Percentiles rank a stretch among this genome's conserved stretches.
Conservation (phyloP, 2,888 invertebrate species). For the Timema podura region DNA sequence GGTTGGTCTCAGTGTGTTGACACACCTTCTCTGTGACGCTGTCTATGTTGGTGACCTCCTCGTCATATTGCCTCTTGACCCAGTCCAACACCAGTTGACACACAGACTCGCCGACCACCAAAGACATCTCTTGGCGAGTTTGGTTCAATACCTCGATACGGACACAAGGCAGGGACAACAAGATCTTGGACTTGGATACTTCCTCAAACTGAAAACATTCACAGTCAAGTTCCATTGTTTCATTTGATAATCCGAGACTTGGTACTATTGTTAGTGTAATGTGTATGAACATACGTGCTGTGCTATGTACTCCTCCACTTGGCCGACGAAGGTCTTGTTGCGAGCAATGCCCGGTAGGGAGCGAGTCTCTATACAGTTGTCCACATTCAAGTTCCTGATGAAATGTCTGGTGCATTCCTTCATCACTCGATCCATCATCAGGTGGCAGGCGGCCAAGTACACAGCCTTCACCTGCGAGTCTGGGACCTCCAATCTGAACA, state of each 20-base stretch:
- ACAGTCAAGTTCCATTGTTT: background rate
- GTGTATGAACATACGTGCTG: conserved; percentile 50
- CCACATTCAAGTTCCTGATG: conserved; percentile 59
- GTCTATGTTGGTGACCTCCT: conserved; percentile 42
- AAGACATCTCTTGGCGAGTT: conserved; percentile 61
- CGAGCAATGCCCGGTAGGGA: conserved; percentile 56
- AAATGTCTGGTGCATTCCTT: conserved; percentile 67
- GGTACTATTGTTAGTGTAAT: no score
- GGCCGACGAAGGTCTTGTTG: conserved; percentile 53
- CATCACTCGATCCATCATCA: conserved; percentile 72
- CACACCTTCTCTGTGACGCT: conserved; percentile 54
- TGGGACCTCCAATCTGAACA: conserved; percentile 48
- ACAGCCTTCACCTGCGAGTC: conserved; percentile 63
- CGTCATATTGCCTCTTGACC: conserved; percentile 48
- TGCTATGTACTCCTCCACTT: conserved; percentile 67
- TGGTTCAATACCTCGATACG: conserved; percentile 72
- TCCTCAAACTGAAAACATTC: conserved; percentile 54
- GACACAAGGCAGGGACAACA: conserved; percentile 62
- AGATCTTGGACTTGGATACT: conserved; percentile 59
- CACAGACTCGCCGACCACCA: conserved; percentile 52
- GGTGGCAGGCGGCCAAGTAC: conserved; percentile 72
- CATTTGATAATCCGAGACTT: no score
- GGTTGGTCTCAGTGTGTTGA: background rate
- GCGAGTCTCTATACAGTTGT: conserved; percentile 56
- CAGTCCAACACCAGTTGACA: conserved; percentile 62